phyloP scores from a whole-genome alignment of 2,113 vertebrate genomes.

The Pollimyrus isidori region DNA sequence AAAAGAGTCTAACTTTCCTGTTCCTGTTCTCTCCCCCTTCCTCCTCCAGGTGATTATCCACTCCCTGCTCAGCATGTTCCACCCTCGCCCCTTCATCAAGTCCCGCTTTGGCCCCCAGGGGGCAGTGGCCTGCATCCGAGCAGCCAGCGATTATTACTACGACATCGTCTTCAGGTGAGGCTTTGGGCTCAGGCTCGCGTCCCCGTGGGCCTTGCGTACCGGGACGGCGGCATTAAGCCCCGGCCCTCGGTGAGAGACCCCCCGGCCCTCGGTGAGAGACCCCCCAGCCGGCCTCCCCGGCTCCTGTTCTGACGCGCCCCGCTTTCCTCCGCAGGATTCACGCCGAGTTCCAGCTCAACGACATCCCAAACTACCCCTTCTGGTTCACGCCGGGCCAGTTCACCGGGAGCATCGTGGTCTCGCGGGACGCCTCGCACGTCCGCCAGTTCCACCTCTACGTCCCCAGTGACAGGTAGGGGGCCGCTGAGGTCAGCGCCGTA shows the following conservation, averaged over 20 bases:
- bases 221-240: too few species aligned
- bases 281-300: not conserved
- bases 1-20: not conserved
- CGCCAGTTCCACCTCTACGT: slow-evolving; percentile 84
- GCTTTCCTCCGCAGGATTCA: slow-evolving; percentile 71
- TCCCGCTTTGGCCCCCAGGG: slow-evolving; percentile 91
- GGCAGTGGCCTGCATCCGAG: slow-evolving; percentile 79
- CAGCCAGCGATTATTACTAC: slow-evolving; percentile 81
- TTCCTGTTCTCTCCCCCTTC: not conserved
- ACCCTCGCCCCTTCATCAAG: slow-evolving; percentile 84
- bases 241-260: too few species aligned
- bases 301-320: not conserved
- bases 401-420: slow-evolving; percentile 81
- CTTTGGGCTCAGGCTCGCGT: not conserved
- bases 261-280: not conserved
- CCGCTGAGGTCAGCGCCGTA: not conserved
- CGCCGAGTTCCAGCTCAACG: slow-evolving; percentile 93
- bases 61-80: slow-evolving; percentile 87
- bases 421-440: slow-evolving; percentile 83
- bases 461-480: slow-evolving; percentile 76
- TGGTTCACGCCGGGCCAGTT: slow-evolving; percentile 97
- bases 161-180: slow-evolving; percentile 79
- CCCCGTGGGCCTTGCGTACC: not conserved
- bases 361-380: slow-evolving; percentile 90
- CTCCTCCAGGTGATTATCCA: slow-evolving; percentile 75